Evolutionary conservation across 2,797 vertebrate species (phyloP).

Genomic region (Sebastes umbrosus): DNA sequence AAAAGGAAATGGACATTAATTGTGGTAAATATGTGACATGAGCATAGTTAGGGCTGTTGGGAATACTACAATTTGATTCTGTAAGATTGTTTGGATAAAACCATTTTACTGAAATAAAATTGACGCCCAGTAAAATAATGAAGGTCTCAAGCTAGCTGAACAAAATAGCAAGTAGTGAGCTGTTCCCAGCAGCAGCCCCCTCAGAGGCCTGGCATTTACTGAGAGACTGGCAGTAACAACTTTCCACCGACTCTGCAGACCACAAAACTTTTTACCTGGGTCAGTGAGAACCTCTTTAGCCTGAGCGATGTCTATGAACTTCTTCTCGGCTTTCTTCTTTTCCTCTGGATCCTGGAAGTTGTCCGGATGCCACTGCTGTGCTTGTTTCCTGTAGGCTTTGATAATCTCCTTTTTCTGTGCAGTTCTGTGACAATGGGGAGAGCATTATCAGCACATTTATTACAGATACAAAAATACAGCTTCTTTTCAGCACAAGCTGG

Average conservation of each 20-base stretch:
- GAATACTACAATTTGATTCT: neutral
- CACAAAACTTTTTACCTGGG: conserved; percentile 83
- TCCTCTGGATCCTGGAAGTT: conserved; percentile 95
- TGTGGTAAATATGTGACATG: neutral
- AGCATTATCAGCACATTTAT: conserved; percentile 19
- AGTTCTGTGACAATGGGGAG: conserved; percentile 77
- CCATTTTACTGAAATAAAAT: neutral
- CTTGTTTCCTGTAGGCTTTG: conserved; percentile 96
- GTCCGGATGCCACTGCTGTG: conserved; percentile 97
- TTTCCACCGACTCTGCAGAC: neutral
- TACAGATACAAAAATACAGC: neutral
- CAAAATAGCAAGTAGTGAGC: neutral
- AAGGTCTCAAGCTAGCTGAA: neutral
- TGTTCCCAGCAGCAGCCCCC: neutral
- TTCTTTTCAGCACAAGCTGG: neutral
- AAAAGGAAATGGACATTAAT: too few species aligned
- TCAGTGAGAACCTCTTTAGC: conserved; percentile 98
- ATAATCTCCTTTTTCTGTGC: conserved; percentile 98
- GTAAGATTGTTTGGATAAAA: neutral
- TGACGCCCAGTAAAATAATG: neutral
- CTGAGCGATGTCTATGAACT: conserved; percentile 97
- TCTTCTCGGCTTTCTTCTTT: conserved; percentile 96
- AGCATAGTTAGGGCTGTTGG: neutral
- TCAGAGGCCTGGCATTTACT: conserved; percentile 33
- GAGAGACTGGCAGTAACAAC: conserved; percentile 9